Percentiles rank a stretch among this genome's conserved stretches.
These are phyloP conservation scores for Crossoptilon crossoptilon DNA, from an alignment of 2,797 vertebrate species.

Conservation along the genomic window DNA sequence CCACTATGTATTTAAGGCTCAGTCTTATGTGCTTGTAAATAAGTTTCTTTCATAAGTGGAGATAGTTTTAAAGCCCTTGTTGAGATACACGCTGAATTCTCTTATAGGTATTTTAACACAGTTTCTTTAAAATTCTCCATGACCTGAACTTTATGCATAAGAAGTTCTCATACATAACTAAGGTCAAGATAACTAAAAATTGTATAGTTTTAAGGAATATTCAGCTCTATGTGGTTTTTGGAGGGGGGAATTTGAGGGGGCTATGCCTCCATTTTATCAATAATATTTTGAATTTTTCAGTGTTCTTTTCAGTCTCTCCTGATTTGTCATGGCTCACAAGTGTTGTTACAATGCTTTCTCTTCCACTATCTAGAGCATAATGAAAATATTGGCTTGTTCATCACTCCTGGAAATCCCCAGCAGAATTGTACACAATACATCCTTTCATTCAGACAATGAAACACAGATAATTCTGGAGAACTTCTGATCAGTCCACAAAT, in stretches of 20 bases:
- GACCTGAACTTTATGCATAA: not conserved
- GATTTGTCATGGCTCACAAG: not conserved
- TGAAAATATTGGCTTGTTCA: not conserved
- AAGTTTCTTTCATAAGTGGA: not conserved
- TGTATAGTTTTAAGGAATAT: not conserved
- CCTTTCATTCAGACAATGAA: not conserved
- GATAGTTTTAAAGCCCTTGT: not conserved
- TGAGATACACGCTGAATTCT: not conserved
- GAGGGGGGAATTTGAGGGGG: fast-evolving
- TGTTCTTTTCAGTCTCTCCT: not conserved
- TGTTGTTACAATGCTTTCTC: not conserved
- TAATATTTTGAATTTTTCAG: not conserved
- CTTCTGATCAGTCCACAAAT: not conserved
- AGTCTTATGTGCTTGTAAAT: not conserved
- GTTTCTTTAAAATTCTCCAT: not conserved
- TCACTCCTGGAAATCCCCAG: not conserved
- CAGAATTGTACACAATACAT: not conserved
- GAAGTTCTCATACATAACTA: not conserved
- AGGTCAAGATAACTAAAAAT: not conserved
- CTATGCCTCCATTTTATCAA: not conserved
- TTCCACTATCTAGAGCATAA: not conserved
- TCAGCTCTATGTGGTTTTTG: not conserved
- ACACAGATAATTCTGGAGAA: not conserved
- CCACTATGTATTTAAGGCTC: not conserved
- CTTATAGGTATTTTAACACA: not conserved